phyloP scores from a whole-genome alignment of 2,113 vertebrate species.

The Cercopithecus mona region DNA sequence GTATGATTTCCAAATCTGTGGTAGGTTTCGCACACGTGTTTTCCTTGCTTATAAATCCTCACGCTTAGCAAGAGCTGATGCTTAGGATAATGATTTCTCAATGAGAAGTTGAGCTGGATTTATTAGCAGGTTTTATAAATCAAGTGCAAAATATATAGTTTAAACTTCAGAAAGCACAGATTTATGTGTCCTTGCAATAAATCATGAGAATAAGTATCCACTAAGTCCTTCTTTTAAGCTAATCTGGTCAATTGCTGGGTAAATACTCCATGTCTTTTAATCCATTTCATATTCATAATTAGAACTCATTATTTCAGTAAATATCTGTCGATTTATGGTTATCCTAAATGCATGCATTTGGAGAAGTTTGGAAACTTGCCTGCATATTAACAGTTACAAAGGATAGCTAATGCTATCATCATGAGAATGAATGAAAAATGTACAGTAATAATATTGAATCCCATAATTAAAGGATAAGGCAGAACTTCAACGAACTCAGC shows the following conservation, averaged over 20 bases:
- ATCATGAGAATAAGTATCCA: neutral
- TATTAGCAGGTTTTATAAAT: slow-evolving; percentile 66
- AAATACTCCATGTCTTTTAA: slow-evolving; percentile 11
- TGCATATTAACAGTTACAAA: neutral
- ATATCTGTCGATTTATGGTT: neutral
- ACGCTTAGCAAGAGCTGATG: neutral
- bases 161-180: neutral
- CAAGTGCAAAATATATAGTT: slow-evolving; percentile 35
- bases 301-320: slow-evolving; percentile 27
- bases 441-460: neutral
- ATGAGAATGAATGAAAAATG: neutral
- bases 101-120: slow-evolving; percentile 39
- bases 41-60: neutral
- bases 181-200: slow-evolving; percentile 28
- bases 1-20: neutral
- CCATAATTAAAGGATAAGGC: neutral
- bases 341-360: neutral
- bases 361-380: neutral
- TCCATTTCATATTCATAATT: slow-evolving; percentile 29
- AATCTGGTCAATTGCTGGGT: neutral
- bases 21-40: neutral
- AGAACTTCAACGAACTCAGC: neutral
- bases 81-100: slow-evolving; percentile 6
- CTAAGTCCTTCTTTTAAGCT: neutral
- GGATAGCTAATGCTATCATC: neutral